Evolutionary conservation across 2,888 invertebrate species (phyloP).

Genomic region (Coelogynopora nodosa): DNA sequence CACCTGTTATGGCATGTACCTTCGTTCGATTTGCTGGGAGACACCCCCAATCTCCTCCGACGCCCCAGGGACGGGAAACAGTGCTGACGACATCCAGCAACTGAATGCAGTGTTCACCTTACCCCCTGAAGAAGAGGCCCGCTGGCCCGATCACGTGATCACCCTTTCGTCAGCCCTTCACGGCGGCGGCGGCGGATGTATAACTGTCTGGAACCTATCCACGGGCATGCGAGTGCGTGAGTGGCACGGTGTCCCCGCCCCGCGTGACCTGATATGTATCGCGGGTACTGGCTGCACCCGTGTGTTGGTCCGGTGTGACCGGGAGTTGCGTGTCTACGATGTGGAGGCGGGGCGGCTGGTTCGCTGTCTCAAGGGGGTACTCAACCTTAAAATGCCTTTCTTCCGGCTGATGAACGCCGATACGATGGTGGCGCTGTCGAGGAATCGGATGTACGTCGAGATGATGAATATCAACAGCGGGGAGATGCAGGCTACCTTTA

Average conservation of each 20-base stretch:
- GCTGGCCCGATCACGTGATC: neutral
- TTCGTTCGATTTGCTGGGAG: neutral
- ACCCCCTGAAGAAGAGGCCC: neutral
- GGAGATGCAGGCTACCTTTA: conserved; percentile 79
- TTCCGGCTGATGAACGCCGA: conserved; percentile 77
- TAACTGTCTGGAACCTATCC: neutral
- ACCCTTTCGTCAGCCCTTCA: neutral
- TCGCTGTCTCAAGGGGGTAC: conserved; percentile 73
- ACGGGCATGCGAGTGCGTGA: neutral
- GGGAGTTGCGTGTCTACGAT: conserved; percentile 77
- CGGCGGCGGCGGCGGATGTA: too few relatives aligned
- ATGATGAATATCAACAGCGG: conserved; percentile 78
- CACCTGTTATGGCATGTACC: too few relatives aligned
- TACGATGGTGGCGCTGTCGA: conserved; percentile 76
- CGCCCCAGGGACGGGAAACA: too few relatives aligned
- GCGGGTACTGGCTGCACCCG: neutral
- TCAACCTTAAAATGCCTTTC: conserved; percentile 88
- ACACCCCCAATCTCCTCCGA: neutral
- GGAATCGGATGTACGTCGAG: conserved; percentile 84
- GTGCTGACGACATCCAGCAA: neutral
- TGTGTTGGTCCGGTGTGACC: conserved; percentile 65
- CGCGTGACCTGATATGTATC: neutral
- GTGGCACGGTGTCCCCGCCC: neutral
- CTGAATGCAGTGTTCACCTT: neutral
- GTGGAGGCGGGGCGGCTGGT: conserved; percentile 71